phyloP scores from a whole-genome alignment of 2,113 vertebrate species.

The Chinchilla lanigera region DNA sequence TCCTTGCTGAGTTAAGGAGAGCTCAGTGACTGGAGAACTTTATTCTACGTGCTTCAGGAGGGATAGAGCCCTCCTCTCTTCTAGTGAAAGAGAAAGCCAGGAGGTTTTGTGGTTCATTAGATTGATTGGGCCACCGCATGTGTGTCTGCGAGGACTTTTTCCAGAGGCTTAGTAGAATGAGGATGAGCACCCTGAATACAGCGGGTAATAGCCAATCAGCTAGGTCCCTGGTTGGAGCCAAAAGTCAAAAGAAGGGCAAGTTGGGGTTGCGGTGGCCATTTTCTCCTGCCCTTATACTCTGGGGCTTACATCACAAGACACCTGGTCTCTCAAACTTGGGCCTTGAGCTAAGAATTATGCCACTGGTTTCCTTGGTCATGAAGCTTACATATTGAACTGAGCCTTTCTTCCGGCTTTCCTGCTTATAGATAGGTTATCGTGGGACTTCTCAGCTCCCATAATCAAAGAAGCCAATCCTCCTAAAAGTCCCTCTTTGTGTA shows the following conservation, averaged over 20 bases:
- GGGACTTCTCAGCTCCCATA: not conserved
- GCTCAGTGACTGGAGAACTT: too few relatives aligned
- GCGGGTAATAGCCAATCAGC: not conserved
- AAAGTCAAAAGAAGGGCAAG: not conserved
- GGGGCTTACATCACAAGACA: not conserved
- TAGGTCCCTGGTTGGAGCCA: not conserved
- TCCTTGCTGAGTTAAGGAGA: not conserved
- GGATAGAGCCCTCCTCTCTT: not conserved
- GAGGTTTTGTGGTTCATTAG: not conserved
- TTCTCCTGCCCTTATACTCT: not conserved
- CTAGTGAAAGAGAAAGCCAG: not conserved
- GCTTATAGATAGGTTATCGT: not conserved
- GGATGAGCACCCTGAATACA: not conserved
- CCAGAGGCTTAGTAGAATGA: not conserved
- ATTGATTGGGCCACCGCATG: not conserved
- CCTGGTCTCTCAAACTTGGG: not conserved
- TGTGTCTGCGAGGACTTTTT: not conserved
- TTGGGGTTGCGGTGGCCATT: not conserved
- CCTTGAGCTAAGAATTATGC: not conserved
- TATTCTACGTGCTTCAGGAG: not conserved
- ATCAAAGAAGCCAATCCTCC: not conserved
- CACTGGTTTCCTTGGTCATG: not conserved
- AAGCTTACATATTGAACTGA: not conserved
- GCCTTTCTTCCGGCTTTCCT: not conserved
- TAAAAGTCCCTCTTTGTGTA: not conserved